A percentile compares a stretch with the other conserved stretches of the same genome.
phyloP scores from a whole-genome alignment of 2,888 invertebrate species.

The Drosophila prostipennis region DNA sequence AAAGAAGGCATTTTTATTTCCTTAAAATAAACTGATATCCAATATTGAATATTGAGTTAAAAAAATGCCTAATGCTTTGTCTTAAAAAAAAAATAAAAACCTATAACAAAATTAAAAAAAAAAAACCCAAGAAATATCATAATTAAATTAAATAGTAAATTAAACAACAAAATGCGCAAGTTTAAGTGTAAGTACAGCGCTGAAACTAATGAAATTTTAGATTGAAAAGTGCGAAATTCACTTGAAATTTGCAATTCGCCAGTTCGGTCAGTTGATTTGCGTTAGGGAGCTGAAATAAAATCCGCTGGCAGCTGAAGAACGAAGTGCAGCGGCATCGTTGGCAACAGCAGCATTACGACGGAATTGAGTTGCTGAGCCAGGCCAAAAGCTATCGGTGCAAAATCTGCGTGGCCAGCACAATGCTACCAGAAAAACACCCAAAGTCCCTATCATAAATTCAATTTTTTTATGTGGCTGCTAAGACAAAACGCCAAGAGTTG shows the following conservation, averaged over 20 bases:
- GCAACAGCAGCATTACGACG: slow-evolving; percentile 11
- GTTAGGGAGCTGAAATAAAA: slow-evolving; percentile 37
- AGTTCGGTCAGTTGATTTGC: slow-evolving; percentile 34
- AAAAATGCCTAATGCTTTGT: too few relatives aligned
- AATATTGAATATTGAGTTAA: too few relatives aligned
- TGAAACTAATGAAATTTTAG: slow-evolving; percentile 55
- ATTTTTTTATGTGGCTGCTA: slow-evolving; percentile 65
- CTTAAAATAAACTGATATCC: too few relatives aligned
- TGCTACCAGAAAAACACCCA: slow-evolving; percentile 32
- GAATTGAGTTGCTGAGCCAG: slow-evolving; percentile 44
- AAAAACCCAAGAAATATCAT: too few relatives aligned
- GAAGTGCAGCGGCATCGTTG: slow-evolving; percentile 17
- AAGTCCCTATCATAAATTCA: slow-evolving; percentile 70
- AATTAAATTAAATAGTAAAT: too few relatives aligned
- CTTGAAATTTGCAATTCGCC: slow-evolving; percentile 27
- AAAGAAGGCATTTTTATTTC: too few relatives aligned
- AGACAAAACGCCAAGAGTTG: slow-evolving; percentile 74
- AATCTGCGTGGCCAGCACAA: slow-evolving; percentile 66
- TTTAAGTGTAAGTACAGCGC: slow-evolving; percentile 15
- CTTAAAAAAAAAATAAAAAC: too few relatives aligned
- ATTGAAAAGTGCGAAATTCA: slow-evolving; percentile 37
- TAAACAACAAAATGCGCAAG: not conserved
- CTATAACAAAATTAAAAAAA: too few relatives aligned
- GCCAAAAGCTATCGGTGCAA: slow-evolving; percentile 36
- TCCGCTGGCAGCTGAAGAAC: slow-evolving; percentile 1